A percentile compares a stretch with the other conserved stretches of the same genome.
Evolutionary conservation across 2,113 vertebrate genomes (phyloP).

Genomic region (Phocoena sinus): DNA sequence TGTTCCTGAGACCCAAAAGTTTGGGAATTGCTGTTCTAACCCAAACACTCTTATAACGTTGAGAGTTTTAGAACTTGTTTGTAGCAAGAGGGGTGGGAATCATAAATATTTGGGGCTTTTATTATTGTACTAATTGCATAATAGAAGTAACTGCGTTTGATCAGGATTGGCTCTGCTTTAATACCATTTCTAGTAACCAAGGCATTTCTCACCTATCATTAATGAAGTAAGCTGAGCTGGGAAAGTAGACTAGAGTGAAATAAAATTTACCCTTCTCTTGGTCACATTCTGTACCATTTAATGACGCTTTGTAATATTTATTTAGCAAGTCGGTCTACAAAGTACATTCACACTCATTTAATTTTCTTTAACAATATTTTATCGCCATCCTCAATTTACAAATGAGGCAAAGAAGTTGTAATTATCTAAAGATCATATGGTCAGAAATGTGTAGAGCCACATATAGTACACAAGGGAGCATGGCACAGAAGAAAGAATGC

Average conservation of each 20-base stretch:
- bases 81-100: neutral
- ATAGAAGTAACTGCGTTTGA: neutral
- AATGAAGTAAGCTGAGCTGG: neutral
- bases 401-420: neutral
- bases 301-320: conserved; percentile 21
- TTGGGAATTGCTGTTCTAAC: neutral
- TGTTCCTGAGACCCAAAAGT: neutral
- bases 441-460: neutral
- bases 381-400: neutral
- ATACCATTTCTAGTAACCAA: neutral
- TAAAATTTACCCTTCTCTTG: neutral
- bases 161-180: neutral
- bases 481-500: neutral
- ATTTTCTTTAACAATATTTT: conserved; percentile 2
- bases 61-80: neutral
- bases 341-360: neutral
- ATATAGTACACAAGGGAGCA: neutral
- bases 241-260: neutral
- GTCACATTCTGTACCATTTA: neutral
- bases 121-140: neutral
- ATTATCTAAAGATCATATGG: neutral
- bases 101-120: neutral
- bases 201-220: neutral
- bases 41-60: neutral
- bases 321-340: neutral